Evolutionary conservation across 2,113 vertebrate species (phyloP).

Genomic region (Psittacus erithacus): DNA sequence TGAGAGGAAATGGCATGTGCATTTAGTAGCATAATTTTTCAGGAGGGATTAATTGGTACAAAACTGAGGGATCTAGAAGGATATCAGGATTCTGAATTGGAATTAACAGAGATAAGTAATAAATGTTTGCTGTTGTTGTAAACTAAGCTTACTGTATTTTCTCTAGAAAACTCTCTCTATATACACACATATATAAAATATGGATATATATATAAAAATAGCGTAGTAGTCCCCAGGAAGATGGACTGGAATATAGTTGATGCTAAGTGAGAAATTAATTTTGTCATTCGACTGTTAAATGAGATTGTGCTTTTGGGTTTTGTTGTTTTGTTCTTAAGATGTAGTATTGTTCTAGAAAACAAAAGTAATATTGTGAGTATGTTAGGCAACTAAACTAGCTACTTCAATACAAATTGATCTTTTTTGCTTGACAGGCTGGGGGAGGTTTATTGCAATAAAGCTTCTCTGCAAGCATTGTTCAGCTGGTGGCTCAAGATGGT

Average conservation of each 20-base stretch:
- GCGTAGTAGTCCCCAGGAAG: neutral
- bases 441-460: neutral
- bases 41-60: neutral
- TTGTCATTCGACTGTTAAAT: neutral
- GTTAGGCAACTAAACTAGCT: neutral
- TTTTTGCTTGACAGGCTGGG: neutral
- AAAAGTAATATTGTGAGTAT: neutral
- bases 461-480: neutral
- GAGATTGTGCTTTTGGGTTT: neutral
- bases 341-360: neutral
- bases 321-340: neutral
- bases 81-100: neutral
- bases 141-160: neutral
- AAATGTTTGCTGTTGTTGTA: neutral
- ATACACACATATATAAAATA: neutral
- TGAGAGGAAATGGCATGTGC: neutral
- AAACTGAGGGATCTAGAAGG: neutral
- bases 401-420: neutral
- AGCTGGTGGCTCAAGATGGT: neutral
- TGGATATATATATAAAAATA: too few species aligned
- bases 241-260: neutral
- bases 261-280: neutral
- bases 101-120: neutral
- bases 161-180: neutral
- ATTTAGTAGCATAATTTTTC: neutral